These are phyloP conservation scores for Anagyrus pseudococci DNA, from an alignment of 2,888 invertebrate species.

Conservation along the genomic window DNA sequence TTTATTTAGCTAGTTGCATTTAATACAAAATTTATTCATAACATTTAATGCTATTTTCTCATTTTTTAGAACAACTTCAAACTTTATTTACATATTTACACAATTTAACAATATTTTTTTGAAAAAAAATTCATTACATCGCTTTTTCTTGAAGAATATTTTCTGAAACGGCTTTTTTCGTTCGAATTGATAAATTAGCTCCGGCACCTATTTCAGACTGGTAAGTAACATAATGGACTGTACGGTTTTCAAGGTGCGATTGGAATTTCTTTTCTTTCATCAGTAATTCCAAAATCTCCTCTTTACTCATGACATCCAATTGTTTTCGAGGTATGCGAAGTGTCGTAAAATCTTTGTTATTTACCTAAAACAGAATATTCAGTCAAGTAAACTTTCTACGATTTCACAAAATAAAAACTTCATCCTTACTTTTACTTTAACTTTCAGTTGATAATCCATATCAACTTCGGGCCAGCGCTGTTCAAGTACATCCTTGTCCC, in stretches of 20 bases:
- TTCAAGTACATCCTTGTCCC: conserved; percentile 75
- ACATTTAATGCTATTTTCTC: background rate
- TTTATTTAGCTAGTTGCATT: no score
- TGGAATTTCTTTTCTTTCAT: conserved; percentile 17
- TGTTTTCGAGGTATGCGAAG: conserved; percentile 20
- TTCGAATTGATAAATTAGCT: conserved; percentile 20
- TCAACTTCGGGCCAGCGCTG: conserved; percentile 84
- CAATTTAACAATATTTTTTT: background rate
- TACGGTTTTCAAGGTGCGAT: conserved; percentile 13
- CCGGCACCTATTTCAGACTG: conserved; percentile 31
- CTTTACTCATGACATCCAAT: conserved; percentile 21
- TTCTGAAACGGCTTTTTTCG: conserved; percentile 14
- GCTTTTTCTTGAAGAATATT: conserved; percentile 11
- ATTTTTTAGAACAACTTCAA: no score
- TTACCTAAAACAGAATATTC: conserved; percentile 21
- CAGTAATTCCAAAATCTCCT: conserved; percentile 19
- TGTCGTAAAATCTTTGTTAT: conserved; percentile 17
- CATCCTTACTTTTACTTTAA: conserved; percentile 69
- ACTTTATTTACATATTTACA: conserved; percentile 12
- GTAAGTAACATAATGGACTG: conserved; percentile 15
- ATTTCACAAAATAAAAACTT: background rate
- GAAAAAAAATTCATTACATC: conserved; percentile 6
- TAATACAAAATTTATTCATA: conserved; percentile 2
- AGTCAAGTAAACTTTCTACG: background rate
- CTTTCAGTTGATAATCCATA: conserved; percentile 70